Evolutionary conservation across 1,140 invertebrate genomes (phyloP).

Genomic region (Mercenaria mercenaria): DNA sequence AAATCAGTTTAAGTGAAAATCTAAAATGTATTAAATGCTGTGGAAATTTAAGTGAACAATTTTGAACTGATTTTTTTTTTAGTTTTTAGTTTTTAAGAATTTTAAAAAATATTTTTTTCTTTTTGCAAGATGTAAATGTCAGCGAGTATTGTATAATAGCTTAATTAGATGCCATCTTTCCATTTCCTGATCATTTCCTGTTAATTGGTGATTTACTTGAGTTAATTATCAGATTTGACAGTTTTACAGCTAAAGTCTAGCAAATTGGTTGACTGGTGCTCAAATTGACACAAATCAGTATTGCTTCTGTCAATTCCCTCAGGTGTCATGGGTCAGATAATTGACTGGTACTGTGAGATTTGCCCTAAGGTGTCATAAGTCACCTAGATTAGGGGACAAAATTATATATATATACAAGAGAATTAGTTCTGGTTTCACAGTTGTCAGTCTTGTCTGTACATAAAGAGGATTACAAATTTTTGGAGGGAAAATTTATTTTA

Average conservation of each 20-base stretch:
- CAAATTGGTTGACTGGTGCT: constrained; percentile 32
- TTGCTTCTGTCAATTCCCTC: not conserved
- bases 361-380: not conserved
- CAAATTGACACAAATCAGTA: not conserved
- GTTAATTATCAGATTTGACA: not conserved
- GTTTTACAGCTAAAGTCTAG: constrained; percentile 2
- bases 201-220: too few relatives aligned
- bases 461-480: constrained; percentile 31
- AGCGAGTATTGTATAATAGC: too few relatives aligned
- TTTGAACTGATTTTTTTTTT: too few relatives aligned
- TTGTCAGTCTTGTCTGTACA: not conserved
- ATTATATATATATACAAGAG: not conserved
- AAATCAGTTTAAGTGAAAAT: too few relatives aligned
- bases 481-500: constrained; percentile 29
- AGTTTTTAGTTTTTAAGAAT: too few relatives aligned
- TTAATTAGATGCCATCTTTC: too few relatives aligned
- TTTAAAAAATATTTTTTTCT: too few relatives aligned
- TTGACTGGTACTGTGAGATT: not conserved
- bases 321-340: constrained; percentile 7
- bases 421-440: not conserved
- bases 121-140: too few relatives aligned
- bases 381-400: not conserved
- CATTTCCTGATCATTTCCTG: too few relatives aligned
- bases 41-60: too few relatives aligned
- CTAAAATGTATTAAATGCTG: too few relatives aligned